Evolutionary conservation across 2,888 invertebrate genomes (phyloP), one percentile per base, ranked within the genome.

Genomic region (Lasioglossum morio): DNA sequence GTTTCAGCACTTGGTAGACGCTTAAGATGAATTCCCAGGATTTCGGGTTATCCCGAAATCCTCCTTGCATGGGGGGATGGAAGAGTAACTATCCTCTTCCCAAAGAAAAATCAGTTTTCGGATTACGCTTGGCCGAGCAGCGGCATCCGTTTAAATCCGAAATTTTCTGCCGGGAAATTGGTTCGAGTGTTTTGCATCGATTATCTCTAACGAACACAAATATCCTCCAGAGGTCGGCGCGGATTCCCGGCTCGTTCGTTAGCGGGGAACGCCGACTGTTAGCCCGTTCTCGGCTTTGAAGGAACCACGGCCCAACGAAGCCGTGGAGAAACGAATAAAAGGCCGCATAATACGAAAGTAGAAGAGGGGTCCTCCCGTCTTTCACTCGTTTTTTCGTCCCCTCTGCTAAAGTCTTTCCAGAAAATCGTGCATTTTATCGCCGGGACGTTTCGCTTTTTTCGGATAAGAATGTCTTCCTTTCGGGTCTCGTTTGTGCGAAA

Each of bases 171-270:
- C 7, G 69, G 60, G 57, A 46, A 53, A 79, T 78, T 78, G 78
- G 77, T 63, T 63, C 43, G 37, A 46, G 40, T 14, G 34, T 79
- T 73, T 46, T 60, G 46, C 66, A 83, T 87, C 80, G 80, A 70
- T 76, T 63, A 43, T 40, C 63, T 48, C 30, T 81, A 87, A 83
- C 78, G 80, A 83, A 76, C 43, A 66, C 63, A 73, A 84, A 79
- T 53, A 87, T 74, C 66, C 53, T 23, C 14, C 53, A 40, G 34
- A 40, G 72, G 81, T 75, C 60, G 63, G 60, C n/a, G 60, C 30
- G 40, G 76, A 76, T 81, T 78, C 69, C 34, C 43, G 77, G 43
- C 40, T 79, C 87, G 77, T 87, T 87, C 84, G 84, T 87, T 87
- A 87, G 77, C 81, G 53, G 63, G 60, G 83, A 78, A 83, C 66